These are phyloP conservation scores for Triplophysa bombifrons DNA, from an alignment of 2,797 vertebrate genomes.

Conservation along the genomic window DNA sequence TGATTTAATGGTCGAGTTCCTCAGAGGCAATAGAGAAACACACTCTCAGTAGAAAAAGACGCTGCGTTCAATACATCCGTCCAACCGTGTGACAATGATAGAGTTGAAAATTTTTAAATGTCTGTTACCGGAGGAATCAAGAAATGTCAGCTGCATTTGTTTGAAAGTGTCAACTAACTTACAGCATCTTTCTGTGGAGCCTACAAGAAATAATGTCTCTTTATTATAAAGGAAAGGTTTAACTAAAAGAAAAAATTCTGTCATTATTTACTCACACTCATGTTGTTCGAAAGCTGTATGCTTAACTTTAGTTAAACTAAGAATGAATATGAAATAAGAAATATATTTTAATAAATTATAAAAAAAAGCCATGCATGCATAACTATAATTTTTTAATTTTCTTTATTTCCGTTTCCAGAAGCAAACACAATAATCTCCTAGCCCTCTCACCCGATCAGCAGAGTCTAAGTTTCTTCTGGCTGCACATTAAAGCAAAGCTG, in stretches of 20 bases:
- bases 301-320: too few species aligned
- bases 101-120: slow-evolving; percentile 22
- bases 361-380: too few species aligned
- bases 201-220: neutral
- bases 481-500: slow-evolving; percentile 30
- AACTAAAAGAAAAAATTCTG: too few species aligned
- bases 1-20: slow-evolving; percentile 38
- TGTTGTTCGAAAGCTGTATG: too few species aligned
- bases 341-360: too few species aligned
- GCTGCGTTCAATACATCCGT: slow-evolving; percentile 11
- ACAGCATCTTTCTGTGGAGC: neutral
- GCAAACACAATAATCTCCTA: slow-evolving; percentile 1
- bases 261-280: too few species aligned
- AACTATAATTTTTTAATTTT: neutral
- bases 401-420: slow-evolving; percentile 2
- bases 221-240: too few species aligned
- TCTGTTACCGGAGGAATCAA: neutral
- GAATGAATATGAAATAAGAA: too few species aligned
- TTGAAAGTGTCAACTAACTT: slow-evolving; percentile 30
- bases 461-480: slow-evolving; percentile 11
- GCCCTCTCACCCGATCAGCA: neutral
- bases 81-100: slow-evolving; percentile 27
- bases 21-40: slow-evolving; percentile 36
- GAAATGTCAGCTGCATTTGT: neutral
- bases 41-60: slow-evolving; percentile 26